phyloP scores from a whole-genome alignment of 2,113 vertebrate species.

The Neomonachus schauinslandi region DNA sequence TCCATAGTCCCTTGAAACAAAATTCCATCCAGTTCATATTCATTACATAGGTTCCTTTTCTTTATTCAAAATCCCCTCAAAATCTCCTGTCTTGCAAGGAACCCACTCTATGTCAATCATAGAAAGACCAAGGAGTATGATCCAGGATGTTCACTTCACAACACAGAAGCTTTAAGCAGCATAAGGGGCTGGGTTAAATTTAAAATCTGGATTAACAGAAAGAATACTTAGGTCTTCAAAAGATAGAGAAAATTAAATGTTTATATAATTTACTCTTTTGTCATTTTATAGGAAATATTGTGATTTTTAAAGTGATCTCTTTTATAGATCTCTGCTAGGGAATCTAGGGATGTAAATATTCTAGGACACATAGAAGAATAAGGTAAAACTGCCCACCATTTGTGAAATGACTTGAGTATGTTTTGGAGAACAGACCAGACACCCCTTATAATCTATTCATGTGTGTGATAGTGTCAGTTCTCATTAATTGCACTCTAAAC shows the following conservation, averaged over 20 bases:
- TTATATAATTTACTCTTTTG: not conserved
- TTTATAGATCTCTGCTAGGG: not conserved
- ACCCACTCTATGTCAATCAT: not conserved
- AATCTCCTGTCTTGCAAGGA: slow-evolving; percentile 9
- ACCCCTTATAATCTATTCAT: not conserved
- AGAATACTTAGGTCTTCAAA: slow-evolving; percentile 35
- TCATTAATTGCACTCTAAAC: slow-evolving; percentile 14
- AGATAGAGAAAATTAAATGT: slow-evolving; percentile 4
- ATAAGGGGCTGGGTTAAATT: not conserved
- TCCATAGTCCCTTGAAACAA: not conserved
- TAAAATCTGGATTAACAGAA: slow-evolving; percentile 42
- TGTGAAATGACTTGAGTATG: not conserved
- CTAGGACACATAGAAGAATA: not conserved
- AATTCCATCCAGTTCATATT: not conserved
- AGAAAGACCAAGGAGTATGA: not conserved
- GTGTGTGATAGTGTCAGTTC: not conserved
- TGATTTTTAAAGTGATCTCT: slow-evolving; percentile 29
- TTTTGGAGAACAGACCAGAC: not conserved
- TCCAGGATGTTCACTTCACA: not conserved
- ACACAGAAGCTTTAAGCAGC: not conserved
- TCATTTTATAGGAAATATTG: not conserved
- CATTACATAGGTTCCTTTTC: not conserved
- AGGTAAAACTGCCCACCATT: not conserved
- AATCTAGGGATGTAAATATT: not conserved
- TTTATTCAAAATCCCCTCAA: slow-evolving; percentile 19